These are phyloP conservation scores for Hoplostethus mediterraneus DNA, from an alignment of 2,797 vertebrate species.

Conservation along the genomic window DNA sequence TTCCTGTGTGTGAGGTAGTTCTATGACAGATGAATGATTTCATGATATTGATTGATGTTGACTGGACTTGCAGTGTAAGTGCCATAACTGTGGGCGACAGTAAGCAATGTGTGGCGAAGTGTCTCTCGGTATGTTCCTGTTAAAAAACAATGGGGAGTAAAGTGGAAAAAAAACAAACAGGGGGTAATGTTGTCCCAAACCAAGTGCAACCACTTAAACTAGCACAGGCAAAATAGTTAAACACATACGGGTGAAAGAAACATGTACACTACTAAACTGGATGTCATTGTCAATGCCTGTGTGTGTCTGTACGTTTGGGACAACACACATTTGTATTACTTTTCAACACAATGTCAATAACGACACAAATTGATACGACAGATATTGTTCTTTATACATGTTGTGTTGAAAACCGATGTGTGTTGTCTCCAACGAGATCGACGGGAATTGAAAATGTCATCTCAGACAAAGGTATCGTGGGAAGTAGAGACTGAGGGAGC, in stretches of 20 bases:
- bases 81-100: constrained; percentile 44
- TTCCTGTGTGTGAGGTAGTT: constrained; percentile 41
- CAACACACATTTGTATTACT: neutral
- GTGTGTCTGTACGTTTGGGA: constrained; percentile 14
- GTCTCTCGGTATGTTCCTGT: constrained; percentile 8
- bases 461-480: neutral
- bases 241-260: no score
- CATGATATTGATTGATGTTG: constrained; percentile 31
- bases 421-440: no score
- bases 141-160: neutral
- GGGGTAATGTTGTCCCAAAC: constrained; percentile 13
- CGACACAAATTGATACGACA: no score
- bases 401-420: no score
- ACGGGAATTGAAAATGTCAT: no score
- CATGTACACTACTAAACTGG: constrained; percentile 1
- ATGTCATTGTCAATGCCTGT: neutral
- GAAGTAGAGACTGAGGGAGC: constrained; percentile 11
- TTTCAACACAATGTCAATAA: no score
- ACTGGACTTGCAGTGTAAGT: constrained; percentile 47
- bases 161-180: neutral
- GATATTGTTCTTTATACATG: no score
- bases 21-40: constrained; percentile 36
- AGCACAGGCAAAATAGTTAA: neutral
- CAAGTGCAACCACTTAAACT: neutral
- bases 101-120: constrained; percentile 29